Evolutionary conservation across 30 jellyfish, hydroid and myxozoan species (phyloP).

Genomic region (Turritopsis rubra): DNA sequence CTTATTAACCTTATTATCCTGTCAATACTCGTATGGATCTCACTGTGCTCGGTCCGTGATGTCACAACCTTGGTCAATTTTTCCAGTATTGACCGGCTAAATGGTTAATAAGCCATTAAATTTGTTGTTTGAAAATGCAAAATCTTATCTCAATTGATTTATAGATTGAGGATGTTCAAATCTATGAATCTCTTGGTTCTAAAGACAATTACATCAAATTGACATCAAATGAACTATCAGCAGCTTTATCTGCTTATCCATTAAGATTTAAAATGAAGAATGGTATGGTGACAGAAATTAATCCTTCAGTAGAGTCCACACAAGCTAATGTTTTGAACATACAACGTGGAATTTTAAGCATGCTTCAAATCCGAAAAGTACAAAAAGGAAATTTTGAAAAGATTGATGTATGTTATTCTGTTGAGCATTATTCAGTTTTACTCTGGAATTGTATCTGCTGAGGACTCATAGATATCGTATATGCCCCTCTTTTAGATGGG

Average conservation of each 20-base stretch:
- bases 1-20: too few species aligned
- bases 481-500: too few species aligned
- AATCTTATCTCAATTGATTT: neutral
- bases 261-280: conserved; percentile 47
- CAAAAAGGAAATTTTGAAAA: neutral
- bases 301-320: conserved; percentile 71
- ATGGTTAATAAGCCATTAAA: neutral
- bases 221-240: conserved; percentile 26
- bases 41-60: too few species aligned
- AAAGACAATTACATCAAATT: conserved; percentile 8
- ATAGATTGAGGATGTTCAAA: conserved; percentile 25
- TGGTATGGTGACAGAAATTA: conserved; percentile 46
- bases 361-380: conserved; percentile 59
- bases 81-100: too few species aligned
- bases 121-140: too few species aligned
- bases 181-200: conserved; percentile 56
- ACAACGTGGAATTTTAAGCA: conserved; percentile 81
- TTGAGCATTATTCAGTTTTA: too few species aligned
- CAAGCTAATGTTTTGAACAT: conserved; percentile 56
- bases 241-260: conserved; percentile 35
- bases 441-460: too few species aligned
- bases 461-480: too few species aligned
- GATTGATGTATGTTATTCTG: conserved; percentile 38
- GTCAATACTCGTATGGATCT: too few species aligned
- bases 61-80: too few species aligned